phyloP scores from a whole-genome alignment of 2,888 invertebrate species.

The Sipunculus nudus region DNA sequence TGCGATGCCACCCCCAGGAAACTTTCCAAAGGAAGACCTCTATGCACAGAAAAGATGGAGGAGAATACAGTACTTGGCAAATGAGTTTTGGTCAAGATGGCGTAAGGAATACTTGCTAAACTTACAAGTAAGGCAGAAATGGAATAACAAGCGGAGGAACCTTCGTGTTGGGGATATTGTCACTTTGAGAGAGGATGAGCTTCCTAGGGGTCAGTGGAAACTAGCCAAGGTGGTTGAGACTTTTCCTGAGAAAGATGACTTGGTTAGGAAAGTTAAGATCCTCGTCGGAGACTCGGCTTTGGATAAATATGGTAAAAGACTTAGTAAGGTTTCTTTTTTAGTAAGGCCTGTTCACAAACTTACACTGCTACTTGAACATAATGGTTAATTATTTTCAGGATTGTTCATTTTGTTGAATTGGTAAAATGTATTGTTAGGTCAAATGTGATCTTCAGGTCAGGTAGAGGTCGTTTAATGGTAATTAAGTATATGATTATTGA shows the following conservation, averaged over 20 bases:
- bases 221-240: conserved; percentile 10
- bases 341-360: conserved; percentile 32
- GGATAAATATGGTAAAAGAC: conserved; percentile 17
- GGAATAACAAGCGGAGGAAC: conserved; percentile 35
- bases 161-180: conserved; percentile 25
- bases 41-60: conserved; percentile 21
- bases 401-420: no score
- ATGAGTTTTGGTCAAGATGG: conserved; percentile 11
- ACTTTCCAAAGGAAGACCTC: conserved; percentile 14
- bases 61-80: conserved; percentile 6
- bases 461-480: no score
- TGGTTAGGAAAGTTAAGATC: conserved; percentile 29
- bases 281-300: conserved; percentile 1
- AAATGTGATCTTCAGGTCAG: no score
- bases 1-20: conserved; percentile 14
- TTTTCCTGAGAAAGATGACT: conserved; percentile 36
- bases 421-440: no score
- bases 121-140: conserved; percentile 2
- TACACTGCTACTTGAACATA: conserved; percentile 17
- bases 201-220: conserved; percentile 17
- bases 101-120: conserved; percentile 6
- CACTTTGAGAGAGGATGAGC: conserved; percentile 21
- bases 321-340: neutral
- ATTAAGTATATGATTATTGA: no score
- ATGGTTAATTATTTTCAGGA: no score